These are phyloP conservation scores for Saguinus midas DNA, from an alignment of 2,113 vertebrate genomes.

Conservation along the genomic window DNA sequence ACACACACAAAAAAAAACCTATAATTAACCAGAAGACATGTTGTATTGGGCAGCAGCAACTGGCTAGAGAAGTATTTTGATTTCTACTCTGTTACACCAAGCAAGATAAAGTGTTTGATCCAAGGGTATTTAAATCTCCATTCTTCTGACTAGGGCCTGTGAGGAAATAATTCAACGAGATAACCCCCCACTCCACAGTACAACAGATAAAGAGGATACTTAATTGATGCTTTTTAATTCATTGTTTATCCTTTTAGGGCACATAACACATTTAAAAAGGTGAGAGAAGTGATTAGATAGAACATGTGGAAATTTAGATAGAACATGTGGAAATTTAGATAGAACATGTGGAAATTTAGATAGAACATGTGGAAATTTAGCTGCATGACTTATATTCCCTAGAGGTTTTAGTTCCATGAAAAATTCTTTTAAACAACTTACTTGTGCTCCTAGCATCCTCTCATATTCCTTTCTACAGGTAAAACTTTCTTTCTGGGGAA, in stretches of 20 bases:
- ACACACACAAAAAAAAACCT: neutral
- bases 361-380: neutral
- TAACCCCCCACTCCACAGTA: neutral
- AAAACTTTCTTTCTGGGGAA: neutral
- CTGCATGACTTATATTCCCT: neutral
- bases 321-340: too few species aligned
- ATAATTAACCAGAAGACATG: slow-evolving; percentile 42
- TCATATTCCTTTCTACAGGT: neutral
- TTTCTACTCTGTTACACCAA: neutral
- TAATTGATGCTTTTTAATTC: neutral
- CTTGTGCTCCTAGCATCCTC: neutral
- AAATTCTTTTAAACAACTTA: neutral
- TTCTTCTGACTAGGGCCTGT: neutral
- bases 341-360: neutral
- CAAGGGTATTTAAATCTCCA: neutral
- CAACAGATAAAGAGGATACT: neutral
- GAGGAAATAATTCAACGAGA: slow-evolving; percentile 26
- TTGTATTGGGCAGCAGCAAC: neutral
- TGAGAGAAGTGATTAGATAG: neutral
- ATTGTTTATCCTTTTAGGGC: neutral
- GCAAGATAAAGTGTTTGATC: slow-evolving; percentile 26
- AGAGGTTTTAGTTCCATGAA: neutral
- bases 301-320: neutral
- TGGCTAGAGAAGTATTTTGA: slow-evolving; percentile 56
- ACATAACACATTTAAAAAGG: neutral